Conservation (phyloP, 2,113 vertebrate species). For the Thinocorus orbignyianus region DNA sequence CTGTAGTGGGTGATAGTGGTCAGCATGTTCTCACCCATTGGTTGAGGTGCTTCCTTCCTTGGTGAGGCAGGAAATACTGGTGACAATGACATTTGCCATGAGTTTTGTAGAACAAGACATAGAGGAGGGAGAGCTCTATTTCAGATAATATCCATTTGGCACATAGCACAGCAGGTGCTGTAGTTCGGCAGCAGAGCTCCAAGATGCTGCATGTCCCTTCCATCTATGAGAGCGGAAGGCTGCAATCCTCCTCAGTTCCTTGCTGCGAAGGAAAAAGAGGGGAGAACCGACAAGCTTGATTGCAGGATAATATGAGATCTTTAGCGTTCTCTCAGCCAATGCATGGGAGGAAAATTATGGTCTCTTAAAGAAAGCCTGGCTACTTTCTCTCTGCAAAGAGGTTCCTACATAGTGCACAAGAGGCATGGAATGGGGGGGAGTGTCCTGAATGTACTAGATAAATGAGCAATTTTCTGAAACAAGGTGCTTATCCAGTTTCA, state of each 20-base stretch:
- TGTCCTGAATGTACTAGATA: neutral
- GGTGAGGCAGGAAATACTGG: neutral
- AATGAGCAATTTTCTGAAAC: slow-evolving; percentile 1
- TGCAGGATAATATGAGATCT: neutral
- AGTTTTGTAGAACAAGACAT: neutral
- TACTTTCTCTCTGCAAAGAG: neutral
- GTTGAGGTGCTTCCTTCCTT: neutral
- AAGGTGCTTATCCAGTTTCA: neutral
- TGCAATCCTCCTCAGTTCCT: neutral
- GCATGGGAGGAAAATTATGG: neutral
- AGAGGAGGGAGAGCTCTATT: neutral
- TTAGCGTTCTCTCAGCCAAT: neutral
- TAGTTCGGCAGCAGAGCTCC: neutral
- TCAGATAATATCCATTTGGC: neutral
- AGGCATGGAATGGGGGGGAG: neutral
- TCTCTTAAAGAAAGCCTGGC: neutral
- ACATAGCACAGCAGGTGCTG: neutral
- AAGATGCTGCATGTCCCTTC: neutral
- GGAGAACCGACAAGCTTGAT: neutral
- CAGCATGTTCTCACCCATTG: neutral
- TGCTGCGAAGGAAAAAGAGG: neutral
- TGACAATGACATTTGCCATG: neutral
- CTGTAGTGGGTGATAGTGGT: neutral
- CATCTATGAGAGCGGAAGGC: neutral
- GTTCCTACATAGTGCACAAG: neutral